Conservation (phyloP, 2,888 invertebrate species). For the Biston stratarius region DNA sequence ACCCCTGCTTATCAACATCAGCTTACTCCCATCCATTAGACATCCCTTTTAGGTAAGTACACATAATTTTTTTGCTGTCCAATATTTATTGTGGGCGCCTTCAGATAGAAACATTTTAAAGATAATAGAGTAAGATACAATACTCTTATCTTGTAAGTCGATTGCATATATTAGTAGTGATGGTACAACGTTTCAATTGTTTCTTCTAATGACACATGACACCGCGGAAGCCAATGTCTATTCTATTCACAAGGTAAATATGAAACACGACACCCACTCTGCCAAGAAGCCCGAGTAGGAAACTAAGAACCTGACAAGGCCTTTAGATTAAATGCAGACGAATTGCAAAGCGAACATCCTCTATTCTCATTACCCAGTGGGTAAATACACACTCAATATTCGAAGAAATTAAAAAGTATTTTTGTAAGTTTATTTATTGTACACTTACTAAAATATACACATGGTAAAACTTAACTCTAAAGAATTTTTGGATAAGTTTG, state of each 20-base stretch:
- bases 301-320: constrained; percentile 15
- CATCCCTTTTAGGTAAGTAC: no score
- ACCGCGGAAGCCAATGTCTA: constrained; percentile 17
- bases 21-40: no score
- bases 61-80: no score
- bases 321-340: constrained; percentile 11
- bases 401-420: neutral
- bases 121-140: no score
- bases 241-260: constrained; percentile 24
- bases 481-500: no score
- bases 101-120: neutral
- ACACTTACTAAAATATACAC: no score
- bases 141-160: no score
- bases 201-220: constrained; percentile 22
- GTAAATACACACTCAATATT: neutral
- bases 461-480: no score
- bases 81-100: neutral
- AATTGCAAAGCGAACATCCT: constrained; percentile 5
- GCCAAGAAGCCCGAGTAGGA: constrained; percentile 8
- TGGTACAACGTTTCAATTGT: constrained; percentile 4
- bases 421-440: no score
- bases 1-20: no score
- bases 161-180: no score
- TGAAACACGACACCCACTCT: constrained; percentile 18
- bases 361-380: neutral